phyloP scores from a whole-genome alignment of 2,888 invertebrate species.

The Epiperipatus broadwayi region DNA sequence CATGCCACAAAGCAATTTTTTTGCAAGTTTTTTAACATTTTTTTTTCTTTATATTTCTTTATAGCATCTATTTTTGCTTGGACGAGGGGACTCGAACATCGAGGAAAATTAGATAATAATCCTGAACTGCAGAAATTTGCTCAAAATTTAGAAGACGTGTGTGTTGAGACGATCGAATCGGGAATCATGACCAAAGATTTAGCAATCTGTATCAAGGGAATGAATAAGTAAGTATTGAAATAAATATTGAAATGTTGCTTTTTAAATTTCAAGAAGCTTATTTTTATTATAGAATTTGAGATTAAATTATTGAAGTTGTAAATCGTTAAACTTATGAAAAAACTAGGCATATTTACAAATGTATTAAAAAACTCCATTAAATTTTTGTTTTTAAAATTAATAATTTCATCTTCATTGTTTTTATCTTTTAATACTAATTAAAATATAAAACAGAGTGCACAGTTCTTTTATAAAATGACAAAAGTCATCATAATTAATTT shows the following conservation, averaged over 20 bases:
- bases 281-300: neutral
- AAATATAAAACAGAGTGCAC: too few relatives aligned
- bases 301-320: neutral
- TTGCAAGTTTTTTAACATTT: too few relatives aligned
- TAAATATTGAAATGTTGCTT: neutral
- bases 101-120: slow-evolving; percentile 83
- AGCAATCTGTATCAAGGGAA: slow-evolving; percentile 91
- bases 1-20: too few relatives aligned
- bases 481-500: too few relatives aligned
- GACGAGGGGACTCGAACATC: slow-evolving; percentile 78
- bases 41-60: slow-evolving; percentile 16
- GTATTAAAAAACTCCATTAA: too few relatives aligned
- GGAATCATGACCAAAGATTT: slow-evolving; percentile 96
- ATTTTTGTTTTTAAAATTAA: too few relatives aligned
- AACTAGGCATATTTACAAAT: too few relatives aligned
- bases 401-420: too few relatives aligned
- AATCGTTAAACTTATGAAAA: too few relatives aligned
- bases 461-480: too few relatives aligned
- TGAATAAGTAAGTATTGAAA: slow-evolving; percentile 43
- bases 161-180: slow-evolving; percentile 79
- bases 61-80: slow-evolving; percentile 89
- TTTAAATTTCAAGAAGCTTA: neutral
- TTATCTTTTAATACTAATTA: too few relatives aligned
- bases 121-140: slow-evolving; percentile 52
- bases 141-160: slow-evolving; percentile 66